Evolutionary conservation across 2,888 invertebrate genomes (phyloP).

Genomic region (Sinodicranocentrus sp.): DNA sequence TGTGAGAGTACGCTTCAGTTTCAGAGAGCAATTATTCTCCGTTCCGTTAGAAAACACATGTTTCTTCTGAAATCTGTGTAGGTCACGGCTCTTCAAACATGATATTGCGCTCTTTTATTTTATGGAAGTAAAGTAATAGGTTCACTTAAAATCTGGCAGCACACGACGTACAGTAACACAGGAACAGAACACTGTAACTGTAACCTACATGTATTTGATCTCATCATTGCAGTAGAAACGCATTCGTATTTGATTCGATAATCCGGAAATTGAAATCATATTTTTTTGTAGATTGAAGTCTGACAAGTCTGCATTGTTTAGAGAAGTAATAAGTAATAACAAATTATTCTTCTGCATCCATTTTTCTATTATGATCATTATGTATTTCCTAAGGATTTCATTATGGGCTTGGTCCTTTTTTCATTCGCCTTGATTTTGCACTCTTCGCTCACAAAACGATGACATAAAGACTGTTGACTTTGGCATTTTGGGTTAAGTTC

Average conservation of each 20-base stretch:
- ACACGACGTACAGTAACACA: too few species aligned
- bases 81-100: slow-evolving; percentile 33
- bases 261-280: slow-evolving; percentile 31
- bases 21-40: too few species aligned
- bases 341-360: neutral
- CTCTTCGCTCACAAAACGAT: too few species aligned
- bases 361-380: too few species aligned
- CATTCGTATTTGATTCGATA: neutral
- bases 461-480: slow-evolving; percentile 37
- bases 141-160: too few species aligned
- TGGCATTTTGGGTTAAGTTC: slow-evolving; percentile 62
- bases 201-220: slow-evolving; percentile 18
- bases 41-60: too few species aligned
- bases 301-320: too few species aligned
- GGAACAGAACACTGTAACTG: slow-evolving; percentile 32
- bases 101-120: neutral
- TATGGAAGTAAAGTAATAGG: too few species aligned
- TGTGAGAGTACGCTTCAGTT: too few species aligned
- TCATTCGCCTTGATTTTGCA: slow-evolving; percentile 17
- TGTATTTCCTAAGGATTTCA: neutral
- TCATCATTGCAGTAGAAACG: neutral
- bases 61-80: slow-evolving; percentile 14
- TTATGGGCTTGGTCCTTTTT: slow-evolving; percentile 16
- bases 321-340: too few species aligned
- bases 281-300: too few species aligned